Percentiles rank a stretch among this genome's conserved stretches.
Evolutionary conservation across 2,888 invertebrate species (phyloP).

Genomic region (Luperina nickerlii): DNA sequence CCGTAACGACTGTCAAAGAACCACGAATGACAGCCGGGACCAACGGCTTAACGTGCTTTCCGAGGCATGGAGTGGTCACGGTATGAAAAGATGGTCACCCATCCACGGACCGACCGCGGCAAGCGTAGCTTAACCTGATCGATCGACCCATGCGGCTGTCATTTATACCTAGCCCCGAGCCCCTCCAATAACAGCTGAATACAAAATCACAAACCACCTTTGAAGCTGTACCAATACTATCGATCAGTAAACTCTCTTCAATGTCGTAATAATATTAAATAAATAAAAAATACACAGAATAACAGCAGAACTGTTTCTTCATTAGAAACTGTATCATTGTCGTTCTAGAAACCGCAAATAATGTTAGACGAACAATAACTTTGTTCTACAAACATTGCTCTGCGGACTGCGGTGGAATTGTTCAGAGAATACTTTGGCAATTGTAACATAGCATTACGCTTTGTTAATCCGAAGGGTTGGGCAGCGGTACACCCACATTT

Average conservation of each 20-base stretch:
- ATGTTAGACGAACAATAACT: constrained; percentile 42
- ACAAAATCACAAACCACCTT: constrained; percentile 6
- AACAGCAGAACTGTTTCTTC: constrained; percentile 9
- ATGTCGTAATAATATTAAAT: constrained; percentile 24
- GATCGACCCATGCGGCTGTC: no score
- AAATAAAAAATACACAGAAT: constrained; percentile 14
- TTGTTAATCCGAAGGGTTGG: not conserved
- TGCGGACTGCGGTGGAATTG: not conserved
- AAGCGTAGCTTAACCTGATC: no score
- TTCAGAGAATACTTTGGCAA: constrained; percentile 5
- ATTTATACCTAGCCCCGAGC: no score
- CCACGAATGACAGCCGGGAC: no score
- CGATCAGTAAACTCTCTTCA: constrained; percentile 9
- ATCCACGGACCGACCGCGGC: no score
- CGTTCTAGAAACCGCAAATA: constrained; percentile 46
- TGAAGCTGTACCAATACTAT: not conserved
- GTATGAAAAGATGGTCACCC: no score
- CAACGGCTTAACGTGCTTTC: no score
- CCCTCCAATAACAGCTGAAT: not conserved
- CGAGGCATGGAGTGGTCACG: no score
- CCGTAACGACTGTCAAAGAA: no score
- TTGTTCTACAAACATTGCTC: constrained; percentile 4
- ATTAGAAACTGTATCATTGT: constrained; percentile 17
- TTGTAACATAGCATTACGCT: not conserved
- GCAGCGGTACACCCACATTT: no score